These are phyloP conservation scores for Ophonus ardosiacus DNA, from an alignment of 2,888 invertebrate genomes.

Conservation along the genomic window DNA sequence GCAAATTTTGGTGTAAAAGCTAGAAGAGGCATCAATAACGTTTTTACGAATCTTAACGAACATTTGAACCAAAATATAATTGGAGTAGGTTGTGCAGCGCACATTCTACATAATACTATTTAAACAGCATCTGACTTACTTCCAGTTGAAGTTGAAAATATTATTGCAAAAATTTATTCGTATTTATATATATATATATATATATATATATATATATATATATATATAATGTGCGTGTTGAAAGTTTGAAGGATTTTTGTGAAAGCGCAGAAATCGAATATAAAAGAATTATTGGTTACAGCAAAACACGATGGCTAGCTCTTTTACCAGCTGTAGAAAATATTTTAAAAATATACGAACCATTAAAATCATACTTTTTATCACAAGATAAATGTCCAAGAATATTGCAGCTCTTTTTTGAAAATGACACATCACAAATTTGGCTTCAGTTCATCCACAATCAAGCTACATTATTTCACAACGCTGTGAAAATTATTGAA, in stretches of 20 bases:
- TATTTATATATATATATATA: neutral
- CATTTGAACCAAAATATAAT: too few species aligned
- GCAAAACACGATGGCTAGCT: conserved; percentile 49
- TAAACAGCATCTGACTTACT: too few species aligned
- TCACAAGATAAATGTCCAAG: conserved; percentile 38
- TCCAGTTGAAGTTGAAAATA: too few species aligned
- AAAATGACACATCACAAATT: conserved; percentile 40
- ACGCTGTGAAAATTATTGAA: conserved; percentile 45
- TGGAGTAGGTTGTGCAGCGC: too few species aligned
- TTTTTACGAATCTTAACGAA: too few species aligned
- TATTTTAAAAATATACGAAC: conserved; percentile 43
- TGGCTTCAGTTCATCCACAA: conserved; percentile 39
- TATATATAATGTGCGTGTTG: conserved; percentile 29
- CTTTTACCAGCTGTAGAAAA: conserved; percentile 44
- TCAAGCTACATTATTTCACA: conserved; percentile 41
- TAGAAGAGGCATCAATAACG: too few species aligned
- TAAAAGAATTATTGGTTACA: conserved; percentile 55
- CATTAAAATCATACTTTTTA: conserved; percentile 36
- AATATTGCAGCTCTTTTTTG: conserved; percentile 37
- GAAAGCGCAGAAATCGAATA: conserved; percentile 48
- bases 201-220: neutral
- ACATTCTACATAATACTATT: too few species aligned
- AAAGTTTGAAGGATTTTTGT: conserved; percentile 52
- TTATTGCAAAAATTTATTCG: too few species aligned
- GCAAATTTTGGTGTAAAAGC: conserved; percentile 2